phyloP scores from a whole-genome alignment of 2,113 vertebrate genomes.

The Poeciliopsis retropinna region DNA sequence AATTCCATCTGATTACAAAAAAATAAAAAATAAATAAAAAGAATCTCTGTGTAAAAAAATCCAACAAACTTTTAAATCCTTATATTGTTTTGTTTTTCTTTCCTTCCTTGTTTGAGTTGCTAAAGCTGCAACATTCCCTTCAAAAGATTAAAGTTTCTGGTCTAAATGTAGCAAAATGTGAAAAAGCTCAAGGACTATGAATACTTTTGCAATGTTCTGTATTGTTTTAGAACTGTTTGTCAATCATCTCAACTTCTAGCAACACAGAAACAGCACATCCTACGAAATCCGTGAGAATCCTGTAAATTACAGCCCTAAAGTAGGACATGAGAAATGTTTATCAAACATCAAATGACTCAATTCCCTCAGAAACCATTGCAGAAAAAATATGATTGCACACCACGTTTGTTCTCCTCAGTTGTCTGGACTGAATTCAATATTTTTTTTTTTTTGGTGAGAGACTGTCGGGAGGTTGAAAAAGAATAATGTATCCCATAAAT shows the following conservation, averaged over 20 bases:
- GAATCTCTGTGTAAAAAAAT: background rate
- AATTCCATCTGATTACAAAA: background rate
- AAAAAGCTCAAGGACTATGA: background rate
- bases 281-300: constrained; percentile 59
- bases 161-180: background rate
- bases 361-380: constrained; percentile 67
- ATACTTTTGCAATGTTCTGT: constrained; percentile 1
- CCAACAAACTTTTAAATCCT: background rate
- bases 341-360: constrained; percentile 68
- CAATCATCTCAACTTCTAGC: background rate
- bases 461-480: constrained; percentile 26
- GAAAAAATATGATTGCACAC: constrained; percentile 55
- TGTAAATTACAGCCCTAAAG: constrained; percentile 48
- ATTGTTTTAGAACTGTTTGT: background rate
- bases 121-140: background rate
- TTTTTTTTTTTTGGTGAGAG: constrained; percentile 54
- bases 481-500: constrained; percentile 40
- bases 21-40: no score
- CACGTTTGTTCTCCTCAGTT: constrained; percentile 59
- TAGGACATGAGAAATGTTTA: constrained; percentile 57
- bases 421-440: constrained; percentile 55
- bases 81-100: background rate
- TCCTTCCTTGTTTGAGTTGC: background rate
- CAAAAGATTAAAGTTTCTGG: background rate
- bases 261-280: constrained; percentile 11